Evolutionary conservation across 2,888 invertebrate genomes (phyloP).

Genomic region (Drosophila anceps): DNA sequence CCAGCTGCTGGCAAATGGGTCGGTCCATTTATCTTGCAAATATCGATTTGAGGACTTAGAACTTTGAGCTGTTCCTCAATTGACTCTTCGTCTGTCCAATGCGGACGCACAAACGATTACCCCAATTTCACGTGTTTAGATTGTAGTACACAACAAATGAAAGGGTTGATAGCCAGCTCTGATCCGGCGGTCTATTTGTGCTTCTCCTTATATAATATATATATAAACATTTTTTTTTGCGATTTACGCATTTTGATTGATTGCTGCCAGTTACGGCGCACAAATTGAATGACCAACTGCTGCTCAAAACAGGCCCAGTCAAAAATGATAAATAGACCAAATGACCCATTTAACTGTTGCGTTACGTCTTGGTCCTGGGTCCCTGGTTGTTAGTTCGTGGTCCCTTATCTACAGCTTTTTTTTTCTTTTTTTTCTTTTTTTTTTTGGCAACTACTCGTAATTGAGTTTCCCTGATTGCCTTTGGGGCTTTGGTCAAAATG

Average conservation of each 20-base stretch:
- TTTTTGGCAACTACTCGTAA: conserved; percentile 32
- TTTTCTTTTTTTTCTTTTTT: conserved; percentile 6
- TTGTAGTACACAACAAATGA: conserved; percentile 30
- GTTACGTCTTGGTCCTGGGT: conserved; percentile 30
- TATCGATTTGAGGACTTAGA: conserved; percentile 41
- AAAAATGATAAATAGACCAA: conserved; percentile 65
- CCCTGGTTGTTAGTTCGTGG: conserved; percentile 3
- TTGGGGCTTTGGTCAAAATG: conserved; percentile 14
- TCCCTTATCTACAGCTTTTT: not conserved
- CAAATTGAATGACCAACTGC: conserved; percentile 70
- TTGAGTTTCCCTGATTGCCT: conserved; percentile 50
- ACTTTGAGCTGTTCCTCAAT: conserved; percentile 9
- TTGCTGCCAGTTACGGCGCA: conserved; percentile 60
- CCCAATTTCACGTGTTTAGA: conserved; percentile 60
- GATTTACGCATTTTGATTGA: conserved; percentile 59
- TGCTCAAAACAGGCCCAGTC: conserved; percentile 47
- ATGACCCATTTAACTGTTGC: conserved; percentile 68
- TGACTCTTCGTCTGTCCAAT: conserved; percentile 43
- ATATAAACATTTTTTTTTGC: not conserved
- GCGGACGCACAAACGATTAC: conserved; percentile 55
- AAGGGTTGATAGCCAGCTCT: conserved; percentile 41
- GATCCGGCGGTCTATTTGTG: conserved; percentile 19
- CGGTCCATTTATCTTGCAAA: conserved; percentile 51
- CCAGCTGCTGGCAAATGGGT: conserved; percentile 41
- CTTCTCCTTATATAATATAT: no score